Evolutionary conservation across 2,797 vertebrate species (phyloP), one percentile per base, ranked within the genome.

Genomic region (Echeneis naucrates): DNA sequence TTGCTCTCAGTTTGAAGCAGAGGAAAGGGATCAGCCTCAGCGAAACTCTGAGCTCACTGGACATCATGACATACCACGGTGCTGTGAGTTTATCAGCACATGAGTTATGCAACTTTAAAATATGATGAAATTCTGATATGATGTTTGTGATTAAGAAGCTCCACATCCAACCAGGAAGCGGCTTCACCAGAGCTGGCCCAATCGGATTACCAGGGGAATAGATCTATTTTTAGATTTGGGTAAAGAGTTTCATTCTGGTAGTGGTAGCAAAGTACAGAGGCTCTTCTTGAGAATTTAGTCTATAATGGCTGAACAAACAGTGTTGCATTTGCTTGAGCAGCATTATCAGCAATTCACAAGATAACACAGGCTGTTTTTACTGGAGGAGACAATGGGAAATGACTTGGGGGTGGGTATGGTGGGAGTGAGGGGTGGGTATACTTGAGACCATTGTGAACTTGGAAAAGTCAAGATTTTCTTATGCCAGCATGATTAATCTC

Each of bases 371-470:
- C 74, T 93, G 90, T 93, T 94, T 94, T 93, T 91, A 83, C 90
- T 92, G 91, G 92, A 92, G 83, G 82, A 93, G 82, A 92, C 90
- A 93, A 93, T 89, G 86, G 77, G 90, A 92, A 92, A 81, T 70
- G 58, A 75, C 57, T 76, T 48, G 17, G 80, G 80, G 67, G 47
- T 67, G 62, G 64, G 64, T 57, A 69, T 68, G 55, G 70, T 54
- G 68, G 63, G 73, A 57, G 63, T 58, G 57, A 53, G 70, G 72
- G 70, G 77, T 73, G 68, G 62, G 69, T 37, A 77, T 73, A 83
- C 76, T 88, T 89, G 79, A 78, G 84, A 78, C 82, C 74, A 91
- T 86, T 90, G 84, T 93, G 85, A 90, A 87, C 77, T 82, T 83
- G 68, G 72, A 91, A 86, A 85, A 79, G 76, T 88, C 88, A 90